These are phyloP conservation scores for Apis mellifera DNA, from an alignment of 1,140 invertebrate genomes.

Conservation along the genomic window DNA sequence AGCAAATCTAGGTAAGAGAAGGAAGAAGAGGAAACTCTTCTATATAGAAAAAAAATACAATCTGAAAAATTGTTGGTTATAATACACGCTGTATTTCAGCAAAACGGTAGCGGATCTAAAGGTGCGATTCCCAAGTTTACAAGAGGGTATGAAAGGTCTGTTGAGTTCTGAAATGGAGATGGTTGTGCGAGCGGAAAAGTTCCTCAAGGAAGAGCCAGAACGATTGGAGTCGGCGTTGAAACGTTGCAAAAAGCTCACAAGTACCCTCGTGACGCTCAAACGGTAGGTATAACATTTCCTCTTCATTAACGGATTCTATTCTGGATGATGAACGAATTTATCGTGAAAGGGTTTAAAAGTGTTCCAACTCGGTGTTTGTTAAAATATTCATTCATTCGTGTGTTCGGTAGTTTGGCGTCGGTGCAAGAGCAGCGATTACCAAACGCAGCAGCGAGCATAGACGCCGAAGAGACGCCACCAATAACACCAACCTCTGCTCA, in stretches of 20 bases:
- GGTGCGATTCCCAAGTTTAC: constrained; percentile 92
- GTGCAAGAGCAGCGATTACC: constrained; percentile 96
- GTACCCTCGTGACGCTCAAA: constrained; percentile 97
- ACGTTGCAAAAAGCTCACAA: constrained; percentile 97
- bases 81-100: constrained; percentile 77
- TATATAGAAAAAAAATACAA: no score
- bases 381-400: neutral
- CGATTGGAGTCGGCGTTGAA: constrained; percentile 93
- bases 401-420: constrained; percentile 91
- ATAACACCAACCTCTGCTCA: constrained; percentile 85
- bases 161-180: constrained; percentile 96
- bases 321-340: neutral
- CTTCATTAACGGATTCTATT: neutral
- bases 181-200: constrained; percentile 96
- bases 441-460: constrained; percentile 80
- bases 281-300: constrained; percentile 85
- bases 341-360: neutral
- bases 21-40: no score
- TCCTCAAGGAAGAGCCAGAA: constrained; percentile 97
- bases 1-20: constrained; percentile 88
- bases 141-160: constrained; percentile 93
- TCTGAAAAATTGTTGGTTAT: neutral
- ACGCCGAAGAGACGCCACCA: constrained; percentile 85
- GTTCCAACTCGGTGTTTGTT: neutral
- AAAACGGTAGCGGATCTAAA: constrained; percentile 98